Base-by-base conservation (phyloP, 1,140 invertebrate species). In the Eulimnadia texana region DNA sequence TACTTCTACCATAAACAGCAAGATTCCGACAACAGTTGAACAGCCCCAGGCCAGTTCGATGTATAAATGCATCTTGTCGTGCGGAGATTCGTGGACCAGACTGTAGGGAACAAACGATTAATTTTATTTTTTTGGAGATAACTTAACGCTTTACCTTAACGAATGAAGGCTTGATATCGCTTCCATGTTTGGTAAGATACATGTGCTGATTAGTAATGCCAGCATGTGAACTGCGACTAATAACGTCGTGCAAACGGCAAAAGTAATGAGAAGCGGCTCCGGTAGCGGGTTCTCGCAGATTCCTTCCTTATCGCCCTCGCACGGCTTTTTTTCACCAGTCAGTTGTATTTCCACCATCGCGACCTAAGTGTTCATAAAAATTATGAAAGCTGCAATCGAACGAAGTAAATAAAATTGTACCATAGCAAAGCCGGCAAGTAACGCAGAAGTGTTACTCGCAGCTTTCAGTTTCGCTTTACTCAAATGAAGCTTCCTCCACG, bases 201-300 rank as follows among this genome's bases (percentile, higher is more conserved):
- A 99, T 0, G 95, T 99, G 64, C 92, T 96, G 68, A 99, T 99
- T 95, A 99, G 98, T 2, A 99, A 76, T 0, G 96, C 96, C 54
- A 99, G 73, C 84, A 99, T 90, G 72, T 99, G 96, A 1, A 99
- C 93, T 0, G 93, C 90, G 0, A 99, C 94, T 2, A 99, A 77
- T 0, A 99, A 74, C 0, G 93, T 97, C 3, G 96, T 98, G 67
- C 92, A 96, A 0, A 98, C 82, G 22, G 91, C 90, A 71, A 98
- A 98, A 0, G 90, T 84, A 19, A 99, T 85, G 19, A 98, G 75
- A 77, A 98, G 85, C 22, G 79, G 80, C 1, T 80, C 71, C 0
- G 92, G 90, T 13, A 93, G 84, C 20, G 81, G 72, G n/a, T 79
- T 72, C 56, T 20, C 19, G 33, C 20, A 20, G 28, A 20, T 22